A percentile compares a stretch with the other conserved stretches of the same genome.
Evolutionary conservation across 2,113 vertebrate genomes (phyloP).

Genomic region (Microtus oregoni): DNA sequence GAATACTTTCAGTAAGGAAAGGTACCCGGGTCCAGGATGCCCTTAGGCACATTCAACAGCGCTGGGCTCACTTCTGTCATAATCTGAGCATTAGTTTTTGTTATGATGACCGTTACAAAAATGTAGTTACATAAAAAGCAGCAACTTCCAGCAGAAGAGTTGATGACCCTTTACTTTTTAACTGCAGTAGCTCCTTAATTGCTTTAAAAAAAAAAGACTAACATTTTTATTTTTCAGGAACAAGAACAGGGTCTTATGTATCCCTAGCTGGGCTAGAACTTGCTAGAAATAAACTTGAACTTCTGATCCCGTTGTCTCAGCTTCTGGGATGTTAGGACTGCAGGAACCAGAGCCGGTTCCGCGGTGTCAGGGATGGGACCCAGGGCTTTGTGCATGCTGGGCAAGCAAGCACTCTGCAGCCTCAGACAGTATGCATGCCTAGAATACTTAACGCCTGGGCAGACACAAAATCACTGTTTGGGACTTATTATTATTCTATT

Average conservation of each 20-base stretch:
- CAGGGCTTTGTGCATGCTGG: not conserved
- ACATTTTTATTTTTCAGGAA: slow-evolving; percentile 17
- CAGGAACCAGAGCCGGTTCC: not conserved
- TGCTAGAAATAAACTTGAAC: not conserved
- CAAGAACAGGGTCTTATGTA: not conserved
- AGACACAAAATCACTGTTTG: not conserved
- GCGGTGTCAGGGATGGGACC: not conserved
- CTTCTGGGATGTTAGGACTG: not conserved
- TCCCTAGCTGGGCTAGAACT: not conserved
- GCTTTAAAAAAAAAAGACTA: not conserved
- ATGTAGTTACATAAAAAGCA: not conserved
- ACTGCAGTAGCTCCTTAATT: slow-evolving; percentile 5
- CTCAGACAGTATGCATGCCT: not conserved
- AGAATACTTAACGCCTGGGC: slow-evolving; percentile 1
- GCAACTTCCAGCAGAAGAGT: not conserved
- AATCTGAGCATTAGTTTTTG: slow-evolving; percentile 42
- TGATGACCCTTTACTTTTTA: not conserved
- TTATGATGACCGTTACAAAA: not conserved
- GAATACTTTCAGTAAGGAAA: slow-evolving; percentile 29
- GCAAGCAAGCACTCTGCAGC: not conserved
- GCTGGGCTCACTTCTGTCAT: not conserved
- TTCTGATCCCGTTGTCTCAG: not conserved
- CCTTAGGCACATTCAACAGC: not conserved
- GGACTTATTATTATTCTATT: not conserved
- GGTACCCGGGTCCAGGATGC: not conserved